Base-by-base conservation (phyloP, 2,113 vertebrate genomes). In the Tricholaema leucomelas region DNA sequence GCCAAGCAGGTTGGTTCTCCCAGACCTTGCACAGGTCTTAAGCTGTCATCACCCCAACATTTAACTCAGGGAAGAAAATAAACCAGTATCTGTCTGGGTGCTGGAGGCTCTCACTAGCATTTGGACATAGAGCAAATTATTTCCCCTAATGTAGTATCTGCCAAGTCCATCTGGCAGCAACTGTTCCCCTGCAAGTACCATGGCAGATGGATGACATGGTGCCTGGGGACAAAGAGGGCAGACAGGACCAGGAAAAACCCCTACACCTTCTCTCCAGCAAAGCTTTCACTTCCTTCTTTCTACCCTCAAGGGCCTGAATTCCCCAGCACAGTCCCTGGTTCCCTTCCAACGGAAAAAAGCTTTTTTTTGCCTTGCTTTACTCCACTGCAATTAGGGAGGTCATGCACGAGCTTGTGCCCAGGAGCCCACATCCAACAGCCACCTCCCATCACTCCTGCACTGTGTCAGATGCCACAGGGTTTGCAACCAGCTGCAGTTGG, bases 151-250 rank as follows among this genome's bases (percentile, higher is more conserved):
- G 3, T 0, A 18, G 31, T 61, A n/a, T 48, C 36, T 80, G 81
- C 76, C 50, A 55, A 88, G 40, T 76, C 64, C 89, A 59, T 87
- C 67, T 73, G 85, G 65, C 55, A 91, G 81, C 55, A 77, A 64
- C 48, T 40, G 46, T 31, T 80, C 40, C 60, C 40, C 72, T 82
- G 46, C 56, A 82, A 80, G 79, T 66, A 80, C 46, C 0, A 0
- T 35, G 81, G 64, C 66, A 92, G 73, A 78, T 0, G 0, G 48
- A 13, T 1, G 0, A 31, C 3, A 1, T 0, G 0, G 60, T 81
- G 80, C 44, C 87, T 70, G 58, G 28, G 67, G 64, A 77, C 56
- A 71, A 33, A 66, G 48, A 61, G 46, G 52, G 20, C 23, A 66
- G 59, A 56, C 65, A 56, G 48, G 25, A 40, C 58, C 84, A 88